Evolutionary conservation across 2,113 vertebrate species (phyloP).

Genomic region (Baryphthengus martii): DNA sequence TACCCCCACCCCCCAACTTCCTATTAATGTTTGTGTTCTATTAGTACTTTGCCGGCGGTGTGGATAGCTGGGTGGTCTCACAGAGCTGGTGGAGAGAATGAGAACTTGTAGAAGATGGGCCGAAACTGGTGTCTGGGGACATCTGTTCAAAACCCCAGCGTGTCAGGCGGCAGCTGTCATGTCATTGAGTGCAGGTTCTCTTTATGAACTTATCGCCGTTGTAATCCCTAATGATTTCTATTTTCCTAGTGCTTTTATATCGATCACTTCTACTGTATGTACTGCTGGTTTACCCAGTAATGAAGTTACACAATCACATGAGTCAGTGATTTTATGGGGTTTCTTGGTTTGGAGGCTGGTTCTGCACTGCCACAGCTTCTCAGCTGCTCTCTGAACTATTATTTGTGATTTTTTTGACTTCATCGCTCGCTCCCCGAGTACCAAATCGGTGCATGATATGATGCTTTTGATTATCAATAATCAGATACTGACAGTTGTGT

Average conservation of each 20-base stretch:
- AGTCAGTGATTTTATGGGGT: not conserved
- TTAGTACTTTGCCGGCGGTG: not conserved
- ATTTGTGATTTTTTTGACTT: not conserved
- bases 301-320: not conserved
- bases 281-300: not conserved
- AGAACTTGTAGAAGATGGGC: not conserved
- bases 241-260: not conserved
- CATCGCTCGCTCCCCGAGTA: accelerated
- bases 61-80: not conserved
- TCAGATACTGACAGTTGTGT: not conserved
- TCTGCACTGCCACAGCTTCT: not conserved
- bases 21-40: not conserved
- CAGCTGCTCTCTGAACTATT: not conserved
- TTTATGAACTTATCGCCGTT: not conserved
- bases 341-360: not conserved
- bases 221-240: not conserved
- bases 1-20: accelerated
- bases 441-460: not conserved
- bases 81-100: not conserved
- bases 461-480: not conserved
- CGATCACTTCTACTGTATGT: not conserved
- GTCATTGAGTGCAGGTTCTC: not conserved
- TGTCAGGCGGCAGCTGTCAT: not conserved
- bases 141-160: not conserved
- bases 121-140: not conserved